Percentiles rank a stretch among this genome's conserved stretches.
These are phyloP conservation scores for Yponomeuta sedellus DNA, from an alignment of 2,888 invertebrate species.

Conservation along the genomic window DNA sequence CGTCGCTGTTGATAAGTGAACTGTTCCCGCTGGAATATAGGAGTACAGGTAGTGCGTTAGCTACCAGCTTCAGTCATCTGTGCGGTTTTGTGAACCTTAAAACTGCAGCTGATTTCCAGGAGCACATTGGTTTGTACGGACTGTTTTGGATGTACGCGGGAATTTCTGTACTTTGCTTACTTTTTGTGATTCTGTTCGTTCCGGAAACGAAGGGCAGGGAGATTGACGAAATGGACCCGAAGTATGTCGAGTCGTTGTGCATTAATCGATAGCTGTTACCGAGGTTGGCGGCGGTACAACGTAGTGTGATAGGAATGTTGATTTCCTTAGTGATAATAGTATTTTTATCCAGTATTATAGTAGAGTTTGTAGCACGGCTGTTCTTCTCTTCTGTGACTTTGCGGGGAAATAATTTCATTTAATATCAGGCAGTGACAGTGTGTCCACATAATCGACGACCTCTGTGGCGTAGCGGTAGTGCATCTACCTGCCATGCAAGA, in stretches of 20 bases:
- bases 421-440: too few relatives aligned
- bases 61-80: slow-evolving; percentile 89
- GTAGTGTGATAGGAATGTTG: slow-evolving; percentile 23
- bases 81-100: slow-evolving; percentile 91
- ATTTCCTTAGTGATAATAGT: slow-evolving; percentile 24
- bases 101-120: slow-evolving; percentile 87
- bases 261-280: slow-evolving; percentile 66
- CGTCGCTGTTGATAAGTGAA: slow-evolving; percentile 83
- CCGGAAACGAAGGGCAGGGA: slow-evolving; percentile 95
- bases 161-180: slow-evolving; percentile 85
- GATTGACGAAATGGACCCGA: slow-evolving; percentile 90
- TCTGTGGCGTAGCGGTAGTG: too few relatives aligned
- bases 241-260: slow-evolving; percentile 75
- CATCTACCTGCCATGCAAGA: too few relatives aligned
- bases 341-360: slow-evolving; percentile 31
- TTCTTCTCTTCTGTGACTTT: background rate
- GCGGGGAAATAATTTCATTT: background rate
- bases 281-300: background rate
- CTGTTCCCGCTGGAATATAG: slow-evolving; percentile 83
- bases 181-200: slow-evolving; percentile 89
- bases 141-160: slow-evolving; percentile 92
- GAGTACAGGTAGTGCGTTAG: slow-evolving; percentile 81
- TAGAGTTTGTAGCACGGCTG: background rate
- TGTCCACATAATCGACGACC: too few relatives aligned
- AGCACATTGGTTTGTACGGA: slow-evolving; percentile 84